Percentiles rank a stretch among this genome's conserved stretches.
Conservation (phyloP, 1,140 invertebrate species). For the Drosophila willistoni region DNA sequence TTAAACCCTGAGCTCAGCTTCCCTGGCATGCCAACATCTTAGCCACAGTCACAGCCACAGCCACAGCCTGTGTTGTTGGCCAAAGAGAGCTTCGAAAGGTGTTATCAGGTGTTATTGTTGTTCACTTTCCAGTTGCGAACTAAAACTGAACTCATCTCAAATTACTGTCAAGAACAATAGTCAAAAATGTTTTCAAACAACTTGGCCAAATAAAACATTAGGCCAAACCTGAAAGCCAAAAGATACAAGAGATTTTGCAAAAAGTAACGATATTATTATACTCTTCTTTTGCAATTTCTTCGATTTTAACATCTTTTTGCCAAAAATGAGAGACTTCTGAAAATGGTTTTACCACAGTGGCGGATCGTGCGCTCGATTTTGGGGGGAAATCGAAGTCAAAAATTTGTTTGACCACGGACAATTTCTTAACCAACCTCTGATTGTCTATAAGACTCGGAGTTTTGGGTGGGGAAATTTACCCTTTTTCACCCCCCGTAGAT, state of each 20-base stretch:
- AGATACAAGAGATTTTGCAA: not conserved
- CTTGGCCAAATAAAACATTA: slow-evolving; percentile 28
- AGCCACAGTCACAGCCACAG: not conserved
- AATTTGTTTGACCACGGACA: no score
- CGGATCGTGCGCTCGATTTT: no score
- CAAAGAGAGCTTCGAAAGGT: slow-evolving; percentile 39
- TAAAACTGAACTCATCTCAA: slow-evolving; percentile 41
- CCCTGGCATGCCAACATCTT: slow-evolving; percentile 35
- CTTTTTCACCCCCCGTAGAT: no score
- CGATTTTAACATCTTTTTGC: no score
- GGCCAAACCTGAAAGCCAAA: slow-evolving; percentile 9
- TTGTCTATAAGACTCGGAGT: no score
- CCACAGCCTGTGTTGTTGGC: not conserved
- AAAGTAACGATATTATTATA: slow-evolving; percentile 9
- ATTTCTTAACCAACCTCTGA: no score
- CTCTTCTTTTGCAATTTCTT: not conserved
- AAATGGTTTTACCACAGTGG: no score
- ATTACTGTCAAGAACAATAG: slow-evolving; percentile 49
- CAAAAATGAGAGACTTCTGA: no score
- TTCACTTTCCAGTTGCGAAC: slow-evolving; percentile 43
- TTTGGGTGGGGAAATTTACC: no score
- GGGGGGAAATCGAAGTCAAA: no score
- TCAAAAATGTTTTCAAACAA: slow-evolving; percentile 25
- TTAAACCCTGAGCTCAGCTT: slow-evolving; percentile 76
- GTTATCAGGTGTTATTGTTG: slow-evolving; percentile 57